Conservation (phyloP, 2,113 vertebrate species). For the Centropus bengalensis region DNA sequence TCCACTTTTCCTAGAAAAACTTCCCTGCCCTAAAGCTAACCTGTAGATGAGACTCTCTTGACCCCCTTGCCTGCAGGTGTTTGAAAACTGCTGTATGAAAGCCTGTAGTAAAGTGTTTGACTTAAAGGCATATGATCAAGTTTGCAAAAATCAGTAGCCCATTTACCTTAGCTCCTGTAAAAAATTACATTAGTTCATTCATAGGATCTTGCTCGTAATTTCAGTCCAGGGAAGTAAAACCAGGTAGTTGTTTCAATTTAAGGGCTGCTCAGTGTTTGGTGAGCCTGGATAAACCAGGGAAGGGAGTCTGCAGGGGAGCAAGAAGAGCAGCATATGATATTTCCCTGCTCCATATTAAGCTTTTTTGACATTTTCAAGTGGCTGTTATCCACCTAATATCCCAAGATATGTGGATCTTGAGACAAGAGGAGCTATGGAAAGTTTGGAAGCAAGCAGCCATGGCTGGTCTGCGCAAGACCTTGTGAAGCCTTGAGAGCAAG, state of each 20-base stretch:
- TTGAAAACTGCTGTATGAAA: neutral
- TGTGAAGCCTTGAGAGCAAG: neutral
- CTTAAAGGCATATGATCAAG: neutral
- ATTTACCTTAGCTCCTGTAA: neutral
- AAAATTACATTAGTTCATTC: neutral
- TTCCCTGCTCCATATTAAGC: neutral
- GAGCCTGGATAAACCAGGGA: neutral
- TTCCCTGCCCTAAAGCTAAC: neutral
- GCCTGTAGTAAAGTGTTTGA: neutral
- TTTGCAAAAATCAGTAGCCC: neutral
- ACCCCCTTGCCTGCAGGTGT: neutral
- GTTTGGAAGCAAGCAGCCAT: neutral
- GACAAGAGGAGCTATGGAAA: neutral
- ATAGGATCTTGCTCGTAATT: neutral
- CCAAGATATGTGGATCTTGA: accelerated
- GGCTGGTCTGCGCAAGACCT: neutral
- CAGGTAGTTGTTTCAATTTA: neutral
- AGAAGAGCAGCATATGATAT: neutral
- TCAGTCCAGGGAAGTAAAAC: constrained; percentile 19
- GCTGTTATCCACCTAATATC: neutral
- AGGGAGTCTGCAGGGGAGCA: accelerated
- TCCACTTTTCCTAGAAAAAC: neutral
- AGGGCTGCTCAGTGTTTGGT: neutral
- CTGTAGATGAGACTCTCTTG: neutral
- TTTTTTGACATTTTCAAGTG: neutral